Base-by-base conservation (phyloP, 2,797 vertebrate species). In the Lates japonicus region DNA sequence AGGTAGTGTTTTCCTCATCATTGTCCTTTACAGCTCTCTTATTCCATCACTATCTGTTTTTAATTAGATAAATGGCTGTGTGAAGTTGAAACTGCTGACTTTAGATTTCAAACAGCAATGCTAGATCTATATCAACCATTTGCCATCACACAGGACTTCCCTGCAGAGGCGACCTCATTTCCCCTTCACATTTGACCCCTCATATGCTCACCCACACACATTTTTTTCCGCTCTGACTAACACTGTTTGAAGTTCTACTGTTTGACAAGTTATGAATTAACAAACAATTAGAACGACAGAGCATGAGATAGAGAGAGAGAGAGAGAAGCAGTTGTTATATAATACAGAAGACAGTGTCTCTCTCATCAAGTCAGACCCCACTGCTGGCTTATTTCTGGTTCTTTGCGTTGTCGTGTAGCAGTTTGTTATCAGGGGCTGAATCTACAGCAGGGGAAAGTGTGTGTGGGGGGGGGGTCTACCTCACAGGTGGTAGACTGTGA, bases 221-320 rank as follows among this genome's bases (percentile, higher is more conserved):
- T 22, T 35, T 62, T 75, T 12, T 83, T 81, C 74, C 14, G 0
- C 62, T 80, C 25, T 55, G 67, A 78, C 51, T 75, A 81, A 73
- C 52, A 31, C 31, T 3, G 42, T 76, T 64, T 48, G 20, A 80
- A 72, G 19, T 64, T 54, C 25, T 13, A 33, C 48, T 67, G 33
- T 70, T 61, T 78, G 72, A 49, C 68, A 74, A 60, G 76, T 69
- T 71, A 82, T 65, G 63, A 82, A 81, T 79, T 72, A 82, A 82
- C 63, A 60, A 71, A 77, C 67, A 20, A 59, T 75, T 68, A 51
- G 6, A 70, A 52, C 66, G 73, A 22, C 63, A 46, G 20, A 33
- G n/a, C 1, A 44, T 35, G 33, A 46, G 17, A 52, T 2, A 42
- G 41, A 42, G 13, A 13, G 41, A 13, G 25, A 29, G 25, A 29